A percentile compares a stretch with the other conserved stretches of the same genome.
These are phyloP conservation scores for Podabrus alpinus DNA, from an alignment of 2,888 invertebrate species.

Conservation along the genomic window DNA sequence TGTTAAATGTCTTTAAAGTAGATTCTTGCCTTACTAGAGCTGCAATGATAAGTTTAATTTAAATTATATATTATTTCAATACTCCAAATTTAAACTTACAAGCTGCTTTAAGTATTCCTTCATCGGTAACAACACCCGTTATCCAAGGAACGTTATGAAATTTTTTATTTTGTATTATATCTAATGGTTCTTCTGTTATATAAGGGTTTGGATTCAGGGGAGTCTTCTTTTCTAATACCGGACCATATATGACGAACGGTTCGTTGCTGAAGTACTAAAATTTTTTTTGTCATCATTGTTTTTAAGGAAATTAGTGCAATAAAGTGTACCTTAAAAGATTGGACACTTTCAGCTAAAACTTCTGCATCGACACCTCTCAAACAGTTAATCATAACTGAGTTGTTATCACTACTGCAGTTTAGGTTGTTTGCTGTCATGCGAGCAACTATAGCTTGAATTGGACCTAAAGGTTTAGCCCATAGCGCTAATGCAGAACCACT, in stretches of 20 bases:
- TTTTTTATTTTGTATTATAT: constrained; percentile 50
- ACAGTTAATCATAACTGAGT: constrained; percentile 52
- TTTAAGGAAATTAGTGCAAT: background rate
- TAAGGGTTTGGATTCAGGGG: constrained; percentile 53
- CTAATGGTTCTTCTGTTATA: constrained; percentile 53
- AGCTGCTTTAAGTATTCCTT: constrained; percentile 58
- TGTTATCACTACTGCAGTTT: constrained; percentile 49
- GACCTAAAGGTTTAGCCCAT: constrained; percentile 48
- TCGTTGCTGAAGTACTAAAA: constrained; percentile 57
- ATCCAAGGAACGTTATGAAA: constrained; percentile 58
- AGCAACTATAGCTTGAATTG: constrained; percentile 43
- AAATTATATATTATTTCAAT: background rate
- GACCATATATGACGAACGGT: constrained; percentile 56
- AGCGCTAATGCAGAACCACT: constrained; percentile 57
- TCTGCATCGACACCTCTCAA: constrained; percentile 53
- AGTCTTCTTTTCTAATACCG: constrained; percentile 54
- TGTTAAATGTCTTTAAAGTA: constrained; percentile 36
- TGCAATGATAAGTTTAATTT: constrained; percentile 26
- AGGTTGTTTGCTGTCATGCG: constrained; percentile 53
- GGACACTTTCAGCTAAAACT: constrained; percentile 52
- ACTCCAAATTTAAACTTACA: constrained; percentile 40
- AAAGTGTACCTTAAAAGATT: constrained; percentile 54
- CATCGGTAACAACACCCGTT: constrained; percentile 55
- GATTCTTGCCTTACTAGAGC: constrained; percentile 39
- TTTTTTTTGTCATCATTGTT: background rate